These are phyloP conservation scores for Pomacea maculata DNA, from an alignment of 1,140 invertebrate genomes.

Conservation along the genomic window DNA sequence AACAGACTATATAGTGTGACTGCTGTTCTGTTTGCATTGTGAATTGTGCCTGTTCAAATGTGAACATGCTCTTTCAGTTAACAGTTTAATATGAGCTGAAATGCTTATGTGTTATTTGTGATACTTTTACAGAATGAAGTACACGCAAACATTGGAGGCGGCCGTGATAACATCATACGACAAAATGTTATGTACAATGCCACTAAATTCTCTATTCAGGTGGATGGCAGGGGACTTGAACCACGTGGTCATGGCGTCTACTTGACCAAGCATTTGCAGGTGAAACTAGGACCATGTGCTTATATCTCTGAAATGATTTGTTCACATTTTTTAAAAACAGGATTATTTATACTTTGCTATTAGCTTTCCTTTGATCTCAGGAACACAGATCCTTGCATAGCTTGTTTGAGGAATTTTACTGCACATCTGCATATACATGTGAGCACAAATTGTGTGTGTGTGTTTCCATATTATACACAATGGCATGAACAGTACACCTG, in stretches of 20 bases:
- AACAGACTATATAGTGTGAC: too few species aligned
- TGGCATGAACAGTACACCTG: too few species aligned
- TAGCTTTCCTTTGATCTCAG: neutral
- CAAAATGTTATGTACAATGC: conserved; percentile 37
- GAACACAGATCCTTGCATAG: neutral
- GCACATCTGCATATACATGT: too few species aligned
- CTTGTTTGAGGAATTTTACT: neutral
- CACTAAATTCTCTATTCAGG: conserved; percentile 6
- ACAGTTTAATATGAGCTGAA: too few species aligned
- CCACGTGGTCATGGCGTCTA: too few species aligned
- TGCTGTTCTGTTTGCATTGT: too few species aligned
- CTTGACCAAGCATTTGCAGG: too few species aligned
- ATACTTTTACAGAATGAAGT: conserved; percentile 30
- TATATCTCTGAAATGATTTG: neutral
- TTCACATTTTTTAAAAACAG: neutral
- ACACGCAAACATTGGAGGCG: conserved; percentile 35
- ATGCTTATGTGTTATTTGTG: neutral
- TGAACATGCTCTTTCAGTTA: too few species aligned
- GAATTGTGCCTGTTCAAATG: too few species aligned
- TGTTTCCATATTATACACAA: too few species aligned
- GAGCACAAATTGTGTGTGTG: too few species aligned
- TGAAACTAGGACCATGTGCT: too few species aligned
- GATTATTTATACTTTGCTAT: neutral
- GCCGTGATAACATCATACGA: conserved; percentile 32
- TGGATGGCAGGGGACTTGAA: conserved; percentile 28